Base-by-base conservation (phyloP, 1,140 invertebrate genomes). In the Tachypleus tridentatus region DNA sequence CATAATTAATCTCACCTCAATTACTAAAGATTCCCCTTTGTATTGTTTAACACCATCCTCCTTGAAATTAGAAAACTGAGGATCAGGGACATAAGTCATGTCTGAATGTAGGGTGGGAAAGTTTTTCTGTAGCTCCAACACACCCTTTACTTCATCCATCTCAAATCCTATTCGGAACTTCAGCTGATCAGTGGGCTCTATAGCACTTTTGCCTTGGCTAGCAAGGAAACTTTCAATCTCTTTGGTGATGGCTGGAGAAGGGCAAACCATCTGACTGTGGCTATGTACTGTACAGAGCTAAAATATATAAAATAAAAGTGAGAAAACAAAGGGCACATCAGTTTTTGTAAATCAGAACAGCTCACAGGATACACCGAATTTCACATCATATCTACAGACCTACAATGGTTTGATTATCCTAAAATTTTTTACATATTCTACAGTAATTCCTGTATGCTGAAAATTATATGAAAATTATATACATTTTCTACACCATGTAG, bases 11-110 rank as follows among this genome's bases (percentile, higher is more conserved):
- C 61, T 57, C 52, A 68, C 67, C 79, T 97, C 93, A 70, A 98
- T 95, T 3, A 98, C 93, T 56, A 98, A 77, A 4, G 91, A 89
- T 76, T 98, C 95, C 52, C 92, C 93, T 74, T 96, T 94, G 73
- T 94, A 93, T 0, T 89, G 59, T 77, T 97, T 96, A 4, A 93
- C 81, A 4, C 63, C 66, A 49, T 69, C 61, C n/a, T 69, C 67
- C 9, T 66, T 63, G 57, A 68, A 97, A 63, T 88, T 83, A 70
- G 86, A 86, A 74, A 97, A 92, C 70, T 87, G 86, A 0, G 96
- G 96, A 82, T 99, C 94, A 61, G 91, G 86, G 7, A 92, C 88
- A 77, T 97, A 97, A 0, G 88, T 79, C 72, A 98, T 80, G 51
- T 87, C 86, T 57, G 86, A 87, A 48, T 86, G 79, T 4, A 93